Conservation (phyloP, 2,888 invertebrate species). For the Podotricha telesiphe region DNA sequence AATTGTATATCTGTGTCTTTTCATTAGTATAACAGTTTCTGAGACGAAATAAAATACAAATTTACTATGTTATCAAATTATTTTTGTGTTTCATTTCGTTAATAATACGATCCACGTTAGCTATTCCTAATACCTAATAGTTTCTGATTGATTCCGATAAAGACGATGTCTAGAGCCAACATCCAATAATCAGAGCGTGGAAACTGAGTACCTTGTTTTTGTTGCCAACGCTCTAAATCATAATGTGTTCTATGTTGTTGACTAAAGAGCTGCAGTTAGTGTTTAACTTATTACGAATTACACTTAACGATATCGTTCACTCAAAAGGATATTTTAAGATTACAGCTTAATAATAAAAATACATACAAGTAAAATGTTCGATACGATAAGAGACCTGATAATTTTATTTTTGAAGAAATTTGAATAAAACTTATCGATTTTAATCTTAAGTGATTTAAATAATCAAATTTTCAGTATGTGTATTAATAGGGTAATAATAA, state of each 20-base stretch:
- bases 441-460: conserved; percentile 13
- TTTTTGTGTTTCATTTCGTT: background rate
- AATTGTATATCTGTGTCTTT: background rate
- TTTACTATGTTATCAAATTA: background rate
- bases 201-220: conserved; percentile 77
- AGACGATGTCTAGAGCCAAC: conserved; percentile 82
- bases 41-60: background rate
- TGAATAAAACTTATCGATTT: conserved; percentile 26
- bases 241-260: conserved; percentile 55
- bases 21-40: background rate
- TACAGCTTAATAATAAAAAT: conserved; percentile 32
- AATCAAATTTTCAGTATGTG: conserved; percentile 1
- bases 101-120: background rate
- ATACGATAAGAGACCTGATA: conserved; percentile 31
- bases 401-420: conserved; percentile 30
- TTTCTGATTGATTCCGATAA: conserved; percentile 78
- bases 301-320: conserved; percentile 53
- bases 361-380: conserved; percentile 23
- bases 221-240: conserved; percentile 57
- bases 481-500: background rate
- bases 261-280: conserved; percentile 44
- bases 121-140: conserved; percentile 35
- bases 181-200: conserved; percentile 84
- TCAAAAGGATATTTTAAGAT: conserved; percentile 51
- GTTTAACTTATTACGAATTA: conserved; percentile 42